Evolutionary conservation across 1,140 invertebrate species (phyloP), one percentile per base, ranked within the genome.

Genomic region (Venustaconcha ellipsiformis): DNA sequence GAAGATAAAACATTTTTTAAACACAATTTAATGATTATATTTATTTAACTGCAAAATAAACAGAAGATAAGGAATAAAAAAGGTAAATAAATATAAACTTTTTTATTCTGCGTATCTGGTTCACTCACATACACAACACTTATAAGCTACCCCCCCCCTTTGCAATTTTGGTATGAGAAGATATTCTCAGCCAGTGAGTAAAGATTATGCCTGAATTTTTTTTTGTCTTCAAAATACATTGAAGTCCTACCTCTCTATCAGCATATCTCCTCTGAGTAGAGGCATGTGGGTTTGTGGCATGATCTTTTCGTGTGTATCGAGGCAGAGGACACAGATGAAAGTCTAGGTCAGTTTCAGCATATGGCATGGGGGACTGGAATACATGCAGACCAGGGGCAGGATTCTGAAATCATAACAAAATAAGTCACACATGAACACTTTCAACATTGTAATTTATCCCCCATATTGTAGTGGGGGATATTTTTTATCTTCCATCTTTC

Each of bases 311-410:
- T 56, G 78, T 71, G 70, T 88, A 89, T 37, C 85, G 66, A 8
- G 89, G 89, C 30, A 90, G 68, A 13, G 89, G 88, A 78, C 88
- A 90, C 58, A 90, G 75, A 74, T 89, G 86, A 78, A 85, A 89
- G 68, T 90, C 89, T n/a, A 81, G 60, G 68, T 89, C 88, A 20
- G 84, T 84, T 66, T 88, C 89, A 18, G 86, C 83, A 80, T 89
- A 90, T 13, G 89, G 86, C 17, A 88, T 75, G 12, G 84, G 83
- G 11, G 83, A 72, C 77, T 89, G 85, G 79, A 88, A 90, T 18
- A 86, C 84, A 74, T 88, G 88, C 58, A 90, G 79, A 11, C 88
- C 88, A 58, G 89, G 89, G 13, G 84, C 80, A 57, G 89, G 88
- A 78, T 90, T 90, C 89, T 90, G 70, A 55, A 78, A 76, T 57